Conservation (phyloP, 2,797 vertebrate species). For the Muraenolepis orangiensis region DNA sequence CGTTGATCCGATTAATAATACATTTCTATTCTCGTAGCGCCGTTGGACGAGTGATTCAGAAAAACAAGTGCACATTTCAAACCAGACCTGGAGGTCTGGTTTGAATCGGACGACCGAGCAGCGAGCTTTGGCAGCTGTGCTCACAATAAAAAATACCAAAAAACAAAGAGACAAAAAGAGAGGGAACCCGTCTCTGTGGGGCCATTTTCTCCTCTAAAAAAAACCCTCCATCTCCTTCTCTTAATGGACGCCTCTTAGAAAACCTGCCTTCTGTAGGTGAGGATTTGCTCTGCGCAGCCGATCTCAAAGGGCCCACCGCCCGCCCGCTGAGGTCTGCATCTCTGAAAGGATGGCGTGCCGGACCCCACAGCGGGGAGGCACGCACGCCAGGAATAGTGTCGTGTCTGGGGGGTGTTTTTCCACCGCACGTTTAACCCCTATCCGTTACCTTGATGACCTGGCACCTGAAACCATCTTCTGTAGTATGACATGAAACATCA, state of each 20-base stretch:
- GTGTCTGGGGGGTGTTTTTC: too few species aligned
- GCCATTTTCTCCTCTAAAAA: slow-evolving; percentile 32
- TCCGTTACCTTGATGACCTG: too few species aligned
- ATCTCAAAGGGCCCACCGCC: neutral
- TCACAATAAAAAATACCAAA: slow-evolving; percentile 4
- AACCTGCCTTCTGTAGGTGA: neutral
- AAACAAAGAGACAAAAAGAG: slow-evolving; percentile 1
- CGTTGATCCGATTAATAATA: neutral
- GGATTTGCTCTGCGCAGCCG: neutral
- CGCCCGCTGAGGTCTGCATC: too few species aligned
- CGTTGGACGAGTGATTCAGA: neutral
- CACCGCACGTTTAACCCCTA: too few species aligned
- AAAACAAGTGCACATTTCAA: too few species aligned
- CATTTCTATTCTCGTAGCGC: neutral
- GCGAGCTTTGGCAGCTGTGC: slow-evolving; percentile 20
- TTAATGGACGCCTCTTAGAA: neutral
- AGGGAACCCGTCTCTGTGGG: slow-evolving; percentile 12
- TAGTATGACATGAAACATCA: too few species aligned
- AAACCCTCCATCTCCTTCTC: slow-evolving; percentile 17
- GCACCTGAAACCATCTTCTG: too few species aligned
- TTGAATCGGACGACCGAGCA: slow-evolving; percentile 26
- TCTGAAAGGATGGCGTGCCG: too few species aligned
- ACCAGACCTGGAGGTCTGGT: slow-evolving; percentile 17
- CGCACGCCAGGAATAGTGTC: too few species aligned
- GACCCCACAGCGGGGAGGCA: too few species aligned